Evolutionary conservation across 2,113 vertebrate genomes (phyloP).

Genomic region (Symphodus melops): DNA sequence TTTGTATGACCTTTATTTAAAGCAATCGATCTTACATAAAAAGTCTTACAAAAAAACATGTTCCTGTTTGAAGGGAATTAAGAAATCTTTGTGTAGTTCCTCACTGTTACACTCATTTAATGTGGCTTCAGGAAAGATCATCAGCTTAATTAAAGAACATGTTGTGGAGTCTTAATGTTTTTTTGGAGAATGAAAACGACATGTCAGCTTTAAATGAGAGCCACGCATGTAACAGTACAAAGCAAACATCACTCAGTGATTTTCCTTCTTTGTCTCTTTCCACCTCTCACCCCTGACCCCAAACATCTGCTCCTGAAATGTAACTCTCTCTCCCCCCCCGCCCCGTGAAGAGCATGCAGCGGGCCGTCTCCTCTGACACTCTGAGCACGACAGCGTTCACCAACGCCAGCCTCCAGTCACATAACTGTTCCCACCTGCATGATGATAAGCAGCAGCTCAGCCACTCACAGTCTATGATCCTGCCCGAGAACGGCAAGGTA

Average conservation of each 20-base stretch:
- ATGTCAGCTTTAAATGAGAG: no score
- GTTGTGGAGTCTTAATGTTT: no score
- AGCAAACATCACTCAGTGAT: neutral
- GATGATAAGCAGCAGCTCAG: constrained; percentile 60
- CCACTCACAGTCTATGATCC: constrained; percentile 82
- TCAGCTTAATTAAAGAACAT: no score
- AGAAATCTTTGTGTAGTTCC: constrained; percentile 2
- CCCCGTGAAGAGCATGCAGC: constrained; percentile 80
- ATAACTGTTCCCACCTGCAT: constrained; percentile 32
- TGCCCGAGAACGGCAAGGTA: constrained; percentile 82
- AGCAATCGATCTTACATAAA: neutral
- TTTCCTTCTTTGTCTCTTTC: constrained; percentile 18
- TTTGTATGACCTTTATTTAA: neutral
- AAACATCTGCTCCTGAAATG: constrained; percentile 12
- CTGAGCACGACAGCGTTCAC: constrained; percentile 61
- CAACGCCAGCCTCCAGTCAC: constrained; percentile 32
- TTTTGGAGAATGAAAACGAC: no score
- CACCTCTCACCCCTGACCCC: constrained; percentile 21
- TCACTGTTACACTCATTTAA: constrained; percentile 1
- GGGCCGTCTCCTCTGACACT: constrained; percentile 74
- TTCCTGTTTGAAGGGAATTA: neutral
- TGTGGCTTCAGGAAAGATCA: neutral
- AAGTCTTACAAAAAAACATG: neutral
- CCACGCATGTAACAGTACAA: no score
- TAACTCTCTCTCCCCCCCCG: constrained; percentile 5